Base-by-base conservation (phyloP, 2,888 invertebrate species). In the Mythimna ferrago region DNA sequence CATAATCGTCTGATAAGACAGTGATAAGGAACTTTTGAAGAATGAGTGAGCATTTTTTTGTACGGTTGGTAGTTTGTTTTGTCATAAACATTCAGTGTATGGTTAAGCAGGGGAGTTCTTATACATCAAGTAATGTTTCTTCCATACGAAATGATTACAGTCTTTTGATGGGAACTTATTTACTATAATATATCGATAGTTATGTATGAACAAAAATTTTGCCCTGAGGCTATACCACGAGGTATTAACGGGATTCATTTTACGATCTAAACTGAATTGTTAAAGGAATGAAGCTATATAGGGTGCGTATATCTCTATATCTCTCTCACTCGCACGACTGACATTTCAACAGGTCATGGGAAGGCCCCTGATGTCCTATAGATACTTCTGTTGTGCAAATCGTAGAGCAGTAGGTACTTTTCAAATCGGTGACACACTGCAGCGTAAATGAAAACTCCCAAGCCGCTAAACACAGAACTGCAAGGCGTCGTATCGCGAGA, bases 1-100 rank as follows among this genome's bases (percentile, higher is more conserved):
- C 67, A 38, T 80, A 73, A 54, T 65, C 70, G 58, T 77, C 75
- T 79, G 77, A 76, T 86, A 84, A 76, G 32, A 41, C 6, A 58
- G 54, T 73, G 79, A 73, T 75, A 72, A 64, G 51, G 51, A 35
- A 38, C 9, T 62, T 63, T 76, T 19, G 32, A 75, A 78, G 69
- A 76, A 74, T 61, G 57, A 38, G 16, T 51, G 51, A 19, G 26
- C 5, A 11, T 62, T 80, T 73, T 78, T 56, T 66, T 56, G n/a
- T n/a, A 14, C 67, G 19, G 35, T 57, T 80, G 58, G 1, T 2
- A 35, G 16, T 57, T 69, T 3, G 48, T 51, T 68, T 71, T 66
- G 38, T 66, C 35, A 16, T n/a, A 2, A 32, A 60, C 32, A 73
- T 77, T 80, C 72, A n/a, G n/a, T n/a, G n/a, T n/a, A n/a, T n/a